Conservation (phyloP, 2,113 vertebrate genomes). For the Dromaius novaehollandiae region DNA sequence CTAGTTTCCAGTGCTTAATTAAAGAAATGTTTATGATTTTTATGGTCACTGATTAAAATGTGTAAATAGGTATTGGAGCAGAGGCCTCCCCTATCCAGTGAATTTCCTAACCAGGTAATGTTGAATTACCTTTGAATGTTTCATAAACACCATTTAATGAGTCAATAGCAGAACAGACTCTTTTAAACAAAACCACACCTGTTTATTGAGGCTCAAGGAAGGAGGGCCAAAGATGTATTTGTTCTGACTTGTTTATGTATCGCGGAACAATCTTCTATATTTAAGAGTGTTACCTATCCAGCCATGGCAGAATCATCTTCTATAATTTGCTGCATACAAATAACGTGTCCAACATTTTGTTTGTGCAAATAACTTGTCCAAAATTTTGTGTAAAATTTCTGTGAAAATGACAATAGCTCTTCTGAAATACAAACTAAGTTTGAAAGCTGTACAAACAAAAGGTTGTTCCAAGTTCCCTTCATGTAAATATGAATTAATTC, state of each 20-base stretch:
- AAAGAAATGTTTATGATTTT: neutral
- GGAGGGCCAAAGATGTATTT: neutral
- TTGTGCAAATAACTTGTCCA: neutral
- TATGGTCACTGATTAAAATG: neutral
- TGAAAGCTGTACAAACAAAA: neutral
- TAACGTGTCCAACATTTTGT: rapidly evolving
- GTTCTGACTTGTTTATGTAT: neutral
- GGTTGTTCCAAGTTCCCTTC: neutral
- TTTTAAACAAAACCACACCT: neutral
- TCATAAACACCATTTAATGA: neutral
- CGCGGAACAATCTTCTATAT: neutral
- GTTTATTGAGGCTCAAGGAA: neutral
- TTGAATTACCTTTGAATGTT: neutral
- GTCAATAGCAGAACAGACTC: neutral
- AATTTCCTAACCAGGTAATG: neutral
- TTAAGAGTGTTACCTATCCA: neutral
- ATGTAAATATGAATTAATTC: neutral
- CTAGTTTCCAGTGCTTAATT: neutral
- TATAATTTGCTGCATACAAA: neutral
- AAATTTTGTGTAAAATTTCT: neutral
- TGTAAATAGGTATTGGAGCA: neutral
- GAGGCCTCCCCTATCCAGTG: neutral
- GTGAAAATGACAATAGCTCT: neutral
- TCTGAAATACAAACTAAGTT: neutral
- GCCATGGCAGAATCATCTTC: neutral